A percentile compares a stretch with the other conserved stretches of the same genome.
Evolutionary conservation across 2,888 invertebrate species (phyloP).

Genomic region (Philhelius pedissequus): DNA sequence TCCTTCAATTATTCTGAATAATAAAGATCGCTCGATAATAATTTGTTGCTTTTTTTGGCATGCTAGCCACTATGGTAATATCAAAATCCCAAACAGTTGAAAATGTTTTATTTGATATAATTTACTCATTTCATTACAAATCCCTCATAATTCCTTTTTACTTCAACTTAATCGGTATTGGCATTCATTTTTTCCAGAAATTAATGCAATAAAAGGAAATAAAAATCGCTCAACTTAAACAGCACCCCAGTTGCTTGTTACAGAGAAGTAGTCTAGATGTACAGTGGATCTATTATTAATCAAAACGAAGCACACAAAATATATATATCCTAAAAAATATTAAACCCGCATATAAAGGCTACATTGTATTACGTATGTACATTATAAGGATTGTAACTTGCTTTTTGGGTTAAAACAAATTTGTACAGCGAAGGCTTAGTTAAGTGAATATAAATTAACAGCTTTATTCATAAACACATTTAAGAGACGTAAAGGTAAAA

Average conservation of each 20-base stretch:
- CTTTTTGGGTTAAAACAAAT: too few relatives aligned
- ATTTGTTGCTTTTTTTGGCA: not conserved
- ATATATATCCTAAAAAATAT: too few relatives aligned
- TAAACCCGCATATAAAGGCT: too few relatives aligned
- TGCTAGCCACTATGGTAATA: conserved; percentile 30
- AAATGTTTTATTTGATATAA: conserved; percentile 60
- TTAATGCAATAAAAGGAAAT: conserved; percentile 3
- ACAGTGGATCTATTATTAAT: not conserved
- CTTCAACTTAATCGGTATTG: conserved; percentile 10
- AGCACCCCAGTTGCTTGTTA: conserved; percentile 31
- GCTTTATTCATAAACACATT: too few relatives aligned
- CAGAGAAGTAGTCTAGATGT: not conserved
- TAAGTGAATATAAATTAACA: too few relatives aligned
- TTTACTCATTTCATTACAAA: conserved; percentile 63
- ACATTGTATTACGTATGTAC: too few relatives aligned
- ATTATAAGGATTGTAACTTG: too few relatives aligned
- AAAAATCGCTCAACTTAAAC: conserved; percentile 38
- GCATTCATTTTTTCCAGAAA: not conserved
- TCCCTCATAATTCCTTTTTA: conserved; percentile 57
- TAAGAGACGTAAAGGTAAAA: too few relatives aligned
- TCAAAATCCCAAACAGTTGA: conserved; percentile 32
- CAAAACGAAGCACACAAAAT: too few relatives aligned
- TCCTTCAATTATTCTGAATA: too few relatives aligned
- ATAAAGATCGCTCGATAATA: not conserved
- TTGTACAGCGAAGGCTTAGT: too few relatives aligned